phyloP scores from a whole-genome alignment of 2,888 invertebrate genomes.

The Rosalia funebris region DNA sequence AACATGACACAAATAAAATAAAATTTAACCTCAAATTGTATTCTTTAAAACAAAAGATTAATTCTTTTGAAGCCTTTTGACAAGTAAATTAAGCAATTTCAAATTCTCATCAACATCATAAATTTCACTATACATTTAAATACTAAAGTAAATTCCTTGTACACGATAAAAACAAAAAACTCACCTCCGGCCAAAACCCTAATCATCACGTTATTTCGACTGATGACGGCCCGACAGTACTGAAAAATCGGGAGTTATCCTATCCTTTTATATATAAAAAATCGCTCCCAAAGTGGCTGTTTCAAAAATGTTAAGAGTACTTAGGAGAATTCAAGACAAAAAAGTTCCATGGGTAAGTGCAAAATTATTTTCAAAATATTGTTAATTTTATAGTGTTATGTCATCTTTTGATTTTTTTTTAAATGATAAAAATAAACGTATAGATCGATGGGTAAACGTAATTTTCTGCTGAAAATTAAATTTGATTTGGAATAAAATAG shows the following conservation, averaged over 20 bases:
- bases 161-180: conserved; percentile 30
- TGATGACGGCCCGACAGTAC: conserved; percentile 48
- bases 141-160: conserved; percentile 15
- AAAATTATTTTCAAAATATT: conserved; percentile 14
- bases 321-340: conserved; percentile 50
- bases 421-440: conserved; percentile 23
- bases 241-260: conserved; percentile 38
- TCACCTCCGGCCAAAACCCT: conserved; percentile 48
- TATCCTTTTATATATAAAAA: conserved; percentile 35
- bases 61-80: conserved; percentile 26
- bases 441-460: background rate
- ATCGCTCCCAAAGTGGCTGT: conserved; percentile 48
- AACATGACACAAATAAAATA: conserved; percentile 31
- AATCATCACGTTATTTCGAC: conserved; percentile 36
- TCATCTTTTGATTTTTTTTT: conserved; percentile 45
- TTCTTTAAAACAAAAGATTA: conserved; percentile 32
- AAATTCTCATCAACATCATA: conserved; percentile 15
- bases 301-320: conserved; percentile 58
- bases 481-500: background rate
- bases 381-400: conserved; percentile 44
- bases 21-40: conserved; percentile 53
- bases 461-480: background rate
- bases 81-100: conserved; percentile 23
- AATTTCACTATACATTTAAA: conserved; percentile 9
- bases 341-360: conserved; percentile 54